Conservation (phyloP, 2,797 vertebrate species). For the Decapterus maruadsi region DNA sequence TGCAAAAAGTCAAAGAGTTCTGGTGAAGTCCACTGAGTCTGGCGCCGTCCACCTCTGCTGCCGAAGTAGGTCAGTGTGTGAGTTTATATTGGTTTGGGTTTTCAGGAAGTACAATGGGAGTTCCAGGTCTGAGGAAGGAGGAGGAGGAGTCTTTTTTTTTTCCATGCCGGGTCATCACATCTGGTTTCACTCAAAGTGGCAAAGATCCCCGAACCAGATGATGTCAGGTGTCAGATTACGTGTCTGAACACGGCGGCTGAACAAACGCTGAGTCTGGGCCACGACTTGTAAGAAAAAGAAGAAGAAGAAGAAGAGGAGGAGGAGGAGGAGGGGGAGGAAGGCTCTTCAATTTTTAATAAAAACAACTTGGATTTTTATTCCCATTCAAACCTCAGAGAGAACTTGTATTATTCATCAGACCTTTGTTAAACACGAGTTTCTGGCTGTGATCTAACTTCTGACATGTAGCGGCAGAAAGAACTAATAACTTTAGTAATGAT, state of each 20-base stretch:
- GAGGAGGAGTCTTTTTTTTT: slow-evolving; percentile 19
- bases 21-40: slow-evolving; percentile 29
- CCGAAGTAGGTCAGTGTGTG: slow-evolving; percentile 57
- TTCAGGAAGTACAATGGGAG: slow-evolving; percentile 80
- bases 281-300: background rate
- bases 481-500: too few species aligned
- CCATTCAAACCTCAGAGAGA: background rate
- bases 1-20: slow-evolving; percentile 29
- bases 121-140: slow-evolving; percentile 49
- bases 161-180: slow-evolving; percentile 66
- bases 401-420: background rate
- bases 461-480: too few species aligned
- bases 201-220: slow-evolving; percentile 48
- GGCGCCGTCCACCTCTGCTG: slow-evolving; percentile 18
- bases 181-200: slow-evolving; percentile 71
- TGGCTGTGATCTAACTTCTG: background rate
- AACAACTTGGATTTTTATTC: background rate
- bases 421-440: background rate
- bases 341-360: slow-evolving; percentile 6
- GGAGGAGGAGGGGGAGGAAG: too few species aligned
- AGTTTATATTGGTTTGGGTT: slow-evolving; percentile 72
- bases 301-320: too few species aligned
- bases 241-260: background rate
- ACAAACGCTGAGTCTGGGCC: background rate
- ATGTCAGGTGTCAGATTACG: slow-evolving; percentile 81